Evolutionary conservation across 1,140 invertebrate genomes (phyloP), one percentile per base, ranked within the genome.

Genomic region (Eupristina koningsbergeri): DNA sequence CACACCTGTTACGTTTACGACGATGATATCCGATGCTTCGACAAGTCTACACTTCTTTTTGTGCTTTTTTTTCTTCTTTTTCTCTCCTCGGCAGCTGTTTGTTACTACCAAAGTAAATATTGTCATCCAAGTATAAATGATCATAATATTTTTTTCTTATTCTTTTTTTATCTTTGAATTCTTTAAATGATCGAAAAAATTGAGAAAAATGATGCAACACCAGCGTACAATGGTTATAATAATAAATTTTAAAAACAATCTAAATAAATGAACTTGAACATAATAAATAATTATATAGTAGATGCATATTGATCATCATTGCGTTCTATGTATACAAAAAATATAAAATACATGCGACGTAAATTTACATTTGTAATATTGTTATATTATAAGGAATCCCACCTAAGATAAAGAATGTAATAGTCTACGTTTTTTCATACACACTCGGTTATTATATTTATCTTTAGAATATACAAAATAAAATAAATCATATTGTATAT

Each of bases 361-460:
- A 86, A 76, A 47, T 88, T 87, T 85, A 87, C 84, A 88, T 86
- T 87, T 82, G 84, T 86, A 88, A 89, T 86, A 84, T 88, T 91
- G 89, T 86, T 86, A 89, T 91, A 88, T 88, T 87, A 86, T 91
- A 92, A 91, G 87, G 2, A 86, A 90, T 90, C 90, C 89, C 89
- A 91, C 89, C 90, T 91, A 91, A 89, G 88, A 88, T 91, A 89
- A 89, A 89, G 86, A 90, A 88, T 91, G 88, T 89, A 89, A 90
- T 90, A 91, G 88, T 90, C 88, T 91, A 90, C 89, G 88, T 91
- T 91, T 91, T 81, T 91, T 90, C 90, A 90, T 91, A 92, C 88
- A 89, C 87, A 88, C 89, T 90, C 89, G 90, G 86, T 91, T 90
- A 91, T 89, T 87, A 89, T 91, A 91, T 88, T 88, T 89, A 91